Evolutionary conservation across 2,113 vertebrate genomes (phyloP), one percentile per base, ranked within the genome.

Genomic region (Butorides virescens): DNA sequence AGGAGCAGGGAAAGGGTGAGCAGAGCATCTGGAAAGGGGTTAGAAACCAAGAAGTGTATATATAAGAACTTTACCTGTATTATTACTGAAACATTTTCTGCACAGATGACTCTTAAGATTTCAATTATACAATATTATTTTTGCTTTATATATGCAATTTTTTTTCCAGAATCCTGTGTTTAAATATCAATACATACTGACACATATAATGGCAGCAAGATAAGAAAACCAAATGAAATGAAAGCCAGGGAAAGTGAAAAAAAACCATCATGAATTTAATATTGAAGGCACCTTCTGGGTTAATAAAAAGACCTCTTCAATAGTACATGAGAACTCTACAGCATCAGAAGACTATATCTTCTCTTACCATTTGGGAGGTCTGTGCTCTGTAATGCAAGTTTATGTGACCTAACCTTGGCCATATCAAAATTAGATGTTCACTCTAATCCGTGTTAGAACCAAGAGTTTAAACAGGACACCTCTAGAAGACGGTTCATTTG

Each of bases 401-500:
- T 32, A 21, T 70, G n/a, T 0, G 0, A 36, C 10, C 4, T 83
- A 27, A 46, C 2, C 14, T 18, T 3, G 13, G 18, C 9, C 13
- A 37, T 37, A 50, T 32, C 27, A 59, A 79, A 81, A 34, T 3
- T 32, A 58, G 15, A 7, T 58, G 4, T 17, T 74, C 39, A 59
- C 15, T 56, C 5, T 65, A 55, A 75, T 6, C 1, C 3, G 7
- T 42, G 4, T 46, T 78, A 79, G 11, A 72, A 67, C 5, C 2
- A 79, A 26, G 1, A 36, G 14, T n/a, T 74, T 53, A 34, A 88
- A 71, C 15, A 21, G 10, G 10, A 23, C 18, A 53, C 5, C 30
- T 66, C 68, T 56, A 53, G 11, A 77, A 36, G 9, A 22, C 22
- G 8, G 5, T 36, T 86, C 5, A n/a, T n/a, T n/a, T n/a, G 18